Evolutionary conservation across 2,113 vertebrate species (phyloP).

Genomic region (Neogobius melanostomus): DNA sequence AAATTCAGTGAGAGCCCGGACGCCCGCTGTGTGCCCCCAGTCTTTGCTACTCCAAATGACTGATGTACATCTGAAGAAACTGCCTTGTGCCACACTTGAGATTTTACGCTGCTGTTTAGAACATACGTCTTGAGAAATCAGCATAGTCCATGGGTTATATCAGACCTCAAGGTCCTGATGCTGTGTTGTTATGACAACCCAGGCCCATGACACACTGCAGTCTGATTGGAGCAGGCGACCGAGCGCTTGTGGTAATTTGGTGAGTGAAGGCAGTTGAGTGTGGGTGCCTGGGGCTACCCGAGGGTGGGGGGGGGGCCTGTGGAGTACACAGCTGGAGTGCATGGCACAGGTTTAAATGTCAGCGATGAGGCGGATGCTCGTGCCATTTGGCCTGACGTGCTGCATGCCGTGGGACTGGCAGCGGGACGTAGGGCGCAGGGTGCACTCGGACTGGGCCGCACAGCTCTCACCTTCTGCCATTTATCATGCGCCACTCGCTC

Average conservation of each 20-base stretch:
- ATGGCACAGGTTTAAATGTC: conserved; percentile 79
- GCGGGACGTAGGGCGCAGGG: conserved; percentile 57
- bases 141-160: background rate
- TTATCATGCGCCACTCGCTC: conserved; percentile 67
- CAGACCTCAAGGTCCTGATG: background rate
- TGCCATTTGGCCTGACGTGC: conserved; percentile 73
- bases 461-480: conserved; percentile 72
- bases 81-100: background rate
- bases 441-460: conserved; percentile 52
- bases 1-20: conserved; percentile 7
- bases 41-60: conserved; percentile 6
- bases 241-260: conserved; percentile 33
- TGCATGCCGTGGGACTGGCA: conserved; percentile 68
- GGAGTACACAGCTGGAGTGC: conserved; percentile 74
- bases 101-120: background rate
- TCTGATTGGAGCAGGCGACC: conserved; percentile 5
- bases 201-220: background rate
- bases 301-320: conserved; percentile 27
- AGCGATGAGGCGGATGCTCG: conserved; percentile 64
- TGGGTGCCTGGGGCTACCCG: conserved; percentile 32
- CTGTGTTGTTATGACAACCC: conserved; percentile 5
- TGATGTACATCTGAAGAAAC: conserved; percentile 1
- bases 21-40: conserved; percentile 1
- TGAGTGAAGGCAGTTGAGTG: conserved; percentile 28
- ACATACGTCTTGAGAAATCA: background rate